Base-by-base conservation (phyloP, 64 coral and sea anemone genomes). In the Montipora cactus region DNA sequence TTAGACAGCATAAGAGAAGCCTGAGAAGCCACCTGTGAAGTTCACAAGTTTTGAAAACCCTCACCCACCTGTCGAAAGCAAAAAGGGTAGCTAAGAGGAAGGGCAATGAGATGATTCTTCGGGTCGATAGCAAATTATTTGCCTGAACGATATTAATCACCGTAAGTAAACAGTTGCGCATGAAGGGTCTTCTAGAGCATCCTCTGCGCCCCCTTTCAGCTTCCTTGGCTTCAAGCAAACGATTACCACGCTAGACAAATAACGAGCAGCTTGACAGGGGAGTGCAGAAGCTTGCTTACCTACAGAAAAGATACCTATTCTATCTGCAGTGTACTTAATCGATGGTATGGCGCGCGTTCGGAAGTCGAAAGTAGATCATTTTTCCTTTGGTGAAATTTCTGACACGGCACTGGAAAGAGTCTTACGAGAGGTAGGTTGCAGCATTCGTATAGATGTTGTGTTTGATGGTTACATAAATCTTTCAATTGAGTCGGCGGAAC, bases 291-390 rank as follows among this genome's bases (percentile, higher is more conserved):
- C 64, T 53, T 25, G 55, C 77, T 16, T 22, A 61, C 50, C 87
- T 89, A 55, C 87, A 47, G 79, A 58, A 23, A 50, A 11, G 0
- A 61, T 94, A 19, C 67, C 93, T 76, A 21, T 46, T 45, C 93
- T 71, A 12, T 90, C 57, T 22, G 28, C 28, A 37, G 88, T 87
- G 16, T 79, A 78, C 61, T 28, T 94, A 6, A 79, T 88, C 14
- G 92, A 94, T 74, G 92, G 92, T 7, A 94, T 94, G 92, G 77
- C 79, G 45, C 47, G 82, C 46, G 87, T 94, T 70, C 72, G 84
- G 67, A 83, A 89, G 55, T 49, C 89, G 21, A 23, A 76, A 47
- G 93, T 79, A 15, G 93, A 95, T 70, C 70, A 90, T 5, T 76
- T 84, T 13, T 85, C 79, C 47, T 90, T 95, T 44, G 78, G 52